Base-by-base conservation (phyloP, 2,113 vertebrate species). In the Lampris megalopsis region DNA sequence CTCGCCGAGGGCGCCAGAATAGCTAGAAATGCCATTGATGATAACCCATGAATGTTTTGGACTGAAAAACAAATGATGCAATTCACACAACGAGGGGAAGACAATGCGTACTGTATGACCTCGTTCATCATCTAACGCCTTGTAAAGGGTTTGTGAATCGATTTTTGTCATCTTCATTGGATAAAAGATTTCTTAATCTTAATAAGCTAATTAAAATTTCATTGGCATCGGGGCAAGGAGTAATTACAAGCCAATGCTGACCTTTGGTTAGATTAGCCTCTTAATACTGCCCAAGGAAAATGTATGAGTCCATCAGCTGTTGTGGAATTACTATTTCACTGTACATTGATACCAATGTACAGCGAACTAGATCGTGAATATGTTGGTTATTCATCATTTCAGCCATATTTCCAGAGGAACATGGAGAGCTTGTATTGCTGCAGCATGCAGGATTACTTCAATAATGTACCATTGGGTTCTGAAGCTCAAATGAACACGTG, bases 231-330 rank as follows among this genome's bases (percentile, higher is more conserved):
- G 68, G 71, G 43, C 56, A n/a, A 43, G 2, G 4, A 61, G 35
- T 68, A 68, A 77, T 50, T 71, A n/a, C 71, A 73, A 6, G 67
- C 70, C 58, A 67, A 6, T 1, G 5, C 38, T 77, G 79, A 83
- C 68, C 73, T 83, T 53, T 83, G 70, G 72, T 67, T 67, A 11
- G 60, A 75, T 7, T 79, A 71, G 74, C 1, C 0, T 68, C 70
- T 77, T 71, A 43, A 65, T 45, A 57, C 73, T 53, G 6, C 43
- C 36, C 61, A 5, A 68, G 71, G 52, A 72, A 13, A 68, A 66
- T 57, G 3, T 35, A 68, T 58, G 40, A 45, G 6, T 47, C 35
- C 36, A 2, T 75, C 5, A 58, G 7, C 10, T 7, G 57, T 5
- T 54, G 52, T 11, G 1, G 24, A 24, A n/a, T 54, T 54, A 6